Conservation (phyloP, 2,113 vertebrate genomes). For the Anguilla rostrata region DNA sequence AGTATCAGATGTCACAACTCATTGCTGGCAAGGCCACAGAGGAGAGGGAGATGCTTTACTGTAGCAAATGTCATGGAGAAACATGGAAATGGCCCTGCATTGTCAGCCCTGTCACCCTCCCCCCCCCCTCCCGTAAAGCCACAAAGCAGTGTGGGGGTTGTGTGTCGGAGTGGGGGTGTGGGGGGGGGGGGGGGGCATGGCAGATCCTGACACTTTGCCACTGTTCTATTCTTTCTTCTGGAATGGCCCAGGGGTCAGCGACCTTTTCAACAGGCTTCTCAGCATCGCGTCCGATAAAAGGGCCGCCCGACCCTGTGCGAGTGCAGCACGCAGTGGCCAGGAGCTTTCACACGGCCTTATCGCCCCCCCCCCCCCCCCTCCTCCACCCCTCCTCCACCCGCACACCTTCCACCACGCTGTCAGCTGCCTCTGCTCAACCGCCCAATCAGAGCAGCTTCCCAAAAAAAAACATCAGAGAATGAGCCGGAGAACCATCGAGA, state of each 20-base stretch:
- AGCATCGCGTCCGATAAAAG: conserved; percentile 18
- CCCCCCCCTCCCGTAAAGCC: not conserved
- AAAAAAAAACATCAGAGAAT: not conserved
- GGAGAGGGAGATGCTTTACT: conserved; percentile 32
- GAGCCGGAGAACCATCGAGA: not conserved
- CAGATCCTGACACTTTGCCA: conserved; percentile 8
- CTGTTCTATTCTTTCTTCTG: conserved; percentile 9
- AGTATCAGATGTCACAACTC: conserved; percentile 22
- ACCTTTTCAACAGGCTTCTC: conserved; percentile 24
- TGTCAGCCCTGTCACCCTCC: not conserved
- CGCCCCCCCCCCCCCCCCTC: not conserved
- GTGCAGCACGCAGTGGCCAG: not conserved
- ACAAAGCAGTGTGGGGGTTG: not conserved
- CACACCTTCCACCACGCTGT: conserved; percentile 2
- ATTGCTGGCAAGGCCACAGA: conserved; percentile 36
- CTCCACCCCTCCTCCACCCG: not conserved
- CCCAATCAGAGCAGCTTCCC: not conserved
- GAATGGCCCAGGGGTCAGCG: conserved; percentile 22
- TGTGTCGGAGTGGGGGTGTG: not conserved
- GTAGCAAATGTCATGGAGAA: conserved; percentile 28
- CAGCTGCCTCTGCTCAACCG: not conserved
- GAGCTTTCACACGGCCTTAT: conserved; percentile 6
- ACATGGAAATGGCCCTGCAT: not conserved
- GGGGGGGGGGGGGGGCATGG: not conserved
- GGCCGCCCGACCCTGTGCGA: not conserved